Base-by-base conservation (phyloP, 2,113 vertebrate genomes). In the Gymnorhina tibicen region DNA sequence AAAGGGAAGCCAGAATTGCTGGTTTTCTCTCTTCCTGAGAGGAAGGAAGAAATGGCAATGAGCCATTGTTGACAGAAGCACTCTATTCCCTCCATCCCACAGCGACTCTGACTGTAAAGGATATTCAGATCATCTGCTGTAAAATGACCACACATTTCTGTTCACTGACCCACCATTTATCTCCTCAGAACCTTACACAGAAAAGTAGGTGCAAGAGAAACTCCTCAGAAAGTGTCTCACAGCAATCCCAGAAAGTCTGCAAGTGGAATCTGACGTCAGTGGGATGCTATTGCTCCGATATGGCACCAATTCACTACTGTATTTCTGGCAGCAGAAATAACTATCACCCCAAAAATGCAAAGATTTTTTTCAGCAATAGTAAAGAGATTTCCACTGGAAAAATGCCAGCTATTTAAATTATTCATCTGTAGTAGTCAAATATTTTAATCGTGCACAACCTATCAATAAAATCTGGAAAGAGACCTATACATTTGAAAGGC, bases 21-120 rank as follows among this genome's bases (percentile, higher is more conserved):
- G 49, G 72, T 88, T 88, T 96, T 95, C n/a, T 83, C 76, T 66
- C 92, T 93, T 96, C 88, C 95, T 67, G 64, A 91, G 76, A 94
- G 93, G 93, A 96, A 96, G 93, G 90, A 93, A 96, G 92, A 87
- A 78, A 88, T 85, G 68, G 90, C 82, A 87, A 49, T 1, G 72
- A 94, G 95, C 95, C 95, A 94, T 2, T 93, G 90, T 77, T 94
- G 92, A 96, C 68, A 97, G 83, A 84, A 91, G 68, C 80, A 82
- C 79, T 91, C 60, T 74, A 72, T 67, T 77, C 83, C 76, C 47
- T 80, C 68, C 78, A 73, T 53, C 46, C 72, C 56, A 75, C 73
- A 93, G 33, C 67, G 73, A n/a, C 47, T 66, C 76, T 62, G 81
- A 66, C 59, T 59, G n/a, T 39, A 77, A 83, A 75, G 46, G 72